Percentiles rank a stretch among this genome's conserved stretches.
These are phyloP conservation scores for Aphidius ervi DNA, from an alignment of 1,140 invertebrate species.

Conservation along the genomic window DNA sequence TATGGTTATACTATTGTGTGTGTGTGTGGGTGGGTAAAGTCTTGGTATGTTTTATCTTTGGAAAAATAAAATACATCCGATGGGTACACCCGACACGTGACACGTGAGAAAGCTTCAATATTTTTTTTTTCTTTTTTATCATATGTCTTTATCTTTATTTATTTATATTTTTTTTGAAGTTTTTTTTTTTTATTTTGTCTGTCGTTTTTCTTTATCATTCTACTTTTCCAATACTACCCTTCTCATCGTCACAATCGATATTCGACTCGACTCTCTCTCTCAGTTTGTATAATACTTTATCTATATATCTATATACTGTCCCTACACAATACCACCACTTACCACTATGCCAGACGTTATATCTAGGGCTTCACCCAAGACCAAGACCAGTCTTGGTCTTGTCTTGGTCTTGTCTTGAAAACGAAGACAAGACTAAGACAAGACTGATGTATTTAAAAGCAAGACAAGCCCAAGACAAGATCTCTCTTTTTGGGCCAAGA, in stretches of 20 bases:
- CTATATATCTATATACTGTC: slow-evolving; percentile 7
- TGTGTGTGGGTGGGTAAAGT: no score
- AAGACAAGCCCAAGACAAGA: no score
- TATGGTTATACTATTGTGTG: not conserved
- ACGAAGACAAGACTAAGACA: no score
- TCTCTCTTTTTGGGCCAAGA: no score
- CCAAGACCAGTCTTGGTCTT: no score
- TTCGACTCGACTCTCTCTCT: not conserved
- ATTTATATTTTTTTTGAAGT: no score
- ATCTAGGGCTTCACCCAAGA: no score
- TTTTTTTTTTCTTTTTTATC: slow-evolving; percentile 3
- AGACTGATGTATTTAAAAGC: no score
- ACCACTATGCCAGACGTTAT: slow-evolving; percentile 14
- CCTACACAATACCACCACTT: slow-evolving; percentile 12
- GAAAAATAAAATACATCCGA: not conserved
- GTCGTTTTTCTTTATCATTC: not conserved
- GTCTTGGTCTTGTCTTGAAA: no score
- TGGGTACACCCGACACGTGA: slow-evolving; percentile 1
- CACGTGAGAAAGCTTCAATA: slow-evolving; percentile 1
- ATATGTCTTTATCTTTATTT: not conserved
- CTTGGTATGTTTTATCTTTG: not conserved
- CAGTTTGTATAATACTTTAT: not conserved
- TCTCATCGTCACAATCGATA: not conserved
- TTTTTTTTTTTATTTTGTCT: no score
- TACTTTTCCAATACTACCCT: slow-evolving; percentile 8